phyloP scores from a whole-genome alignment of 2,888 invertebrate genomes.

The Physocephala rufipes region DNA sequence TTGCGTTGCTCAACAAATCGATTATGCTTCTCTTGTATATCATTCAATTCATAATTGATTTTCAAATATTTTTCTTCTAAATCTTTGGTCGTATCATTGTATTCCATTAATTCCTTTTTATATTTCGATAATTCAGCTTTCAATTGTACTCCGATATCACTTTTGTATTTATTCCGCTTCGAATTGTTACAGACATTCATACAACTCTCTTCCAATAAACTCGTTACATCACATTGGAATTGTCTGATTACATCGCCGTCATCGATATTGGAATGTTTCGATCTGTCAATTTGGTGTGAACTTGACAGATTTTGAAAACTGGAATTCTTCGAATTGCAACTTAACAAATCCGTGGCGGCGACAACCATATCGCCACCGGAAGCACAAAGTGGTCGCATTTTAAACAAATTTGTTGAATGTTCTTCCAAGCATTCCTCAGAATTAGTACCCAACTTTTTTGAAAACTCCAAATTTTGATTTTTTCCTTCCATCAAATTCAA shows the following conservation, averaged over 20 bases:
- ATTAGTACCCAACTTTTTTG: constrained; percentile 42
- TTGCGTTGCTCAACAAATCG: constrained; percentile 47
- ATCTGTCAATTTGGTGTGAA: constrained; percentile 19
- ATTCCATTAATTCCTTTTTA: constrained; percentile 56
- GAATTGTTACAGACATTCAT: constrained; percentile 33
- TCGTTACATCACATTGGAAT: constrained; percentile 24
- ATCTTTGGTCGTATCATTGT: constrained; percentile 56
- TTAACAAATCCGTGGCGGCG: constrained; percentile 28
- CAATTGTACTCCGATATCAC: constrained; percentile 42
- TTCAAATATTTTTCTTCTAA: constrained; percentile 58
- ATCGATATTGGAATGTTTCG: constrained; percentile 31
- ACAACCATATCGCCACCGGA: constrained; percentile 38
- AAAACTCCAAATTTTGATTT: constrained; percentile 47
- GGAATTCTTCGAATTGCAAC: constrained; percentile 35
- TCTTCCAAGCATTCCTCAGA: constrained; percentile 39
- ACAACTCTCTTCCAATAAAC: constrained; percentile 20
- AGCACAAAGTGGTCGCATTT: constrained; percentile 35
- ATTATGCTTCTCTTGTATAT: constrained; percentile 58
- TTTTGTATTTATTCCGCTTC: constrained; percentile 29
- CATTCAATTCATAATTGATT: constrained; percentile 57
- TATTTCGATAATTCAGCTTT: constrained; percentile 56
- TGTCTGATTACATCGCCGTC: constrained; percentile 11
- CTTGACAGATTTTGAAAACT: constrained; percentile 36
- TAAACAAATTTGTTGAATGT: constrained; percentile 39
- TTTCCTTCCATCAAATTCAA: constrained; percentile 43